Base-by-base conservation (phyloP, 2,888 invertebrate genomes). In the Ommatoiulus sabulosus region DNA sequence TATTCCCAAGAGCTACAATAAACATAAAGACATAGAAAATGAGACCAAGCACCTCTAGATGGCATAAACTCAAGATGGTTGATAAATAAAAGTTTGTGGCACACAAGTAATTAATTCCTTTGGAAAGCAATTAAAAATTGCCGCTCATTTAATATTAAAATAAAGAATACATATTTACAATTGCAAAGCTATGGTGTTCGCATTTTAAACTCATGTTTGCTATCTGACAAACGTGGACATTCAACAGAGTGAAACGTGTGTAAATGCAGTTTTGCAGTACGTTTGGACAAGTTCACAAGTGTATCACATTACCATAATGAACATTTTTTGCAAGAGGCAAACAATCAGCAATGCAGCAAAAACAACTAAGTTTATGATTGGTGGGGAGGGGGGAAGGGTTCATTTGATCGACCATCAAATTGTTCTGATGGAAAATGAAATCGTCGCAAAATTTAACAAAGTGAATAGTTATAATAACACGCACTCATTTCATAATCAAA, bases 151-250 rank as follows among this genome's bases (percentile, higher is more conserved):
- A 80, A 80, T 80, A 80, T 43, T 80, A 80, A 80, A 80, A 80
- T 80, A 80, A 80, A 80, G 80, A 80, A 80, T 80, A 80, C 80
- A 80, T 80, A 80, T 43, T 43, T 80, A 80, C 80, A 80, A 80
- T 80, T 80, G 80, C 80, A 80, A 80, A 80, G 80, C 80, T 43
- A 80, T 12, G 24, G 24, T 80, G 80, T 35, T 35, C 15, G 35
- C 35, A 15, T 35, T 80, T 43, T 12, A 35, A 10, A 24, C 72
- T n/a, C 72, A 72, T 80, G 80, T 35, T 63, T 63, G 20, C 20
- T 63, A 20, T 63, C 20, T 63, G 20, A 63, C 63, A 63, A 63
- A 63, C 20, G n/a, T 63, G 63, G 63, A 63, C 63, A 63, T 63
- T n/a, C 3, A 63, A 63, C 63, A 63, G 63, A n/a, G 15, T 17